Evolutionary conservation across 2,113 vertebrate species (phyloP).

Genomic region (Rhombomys opimus): DNA sequence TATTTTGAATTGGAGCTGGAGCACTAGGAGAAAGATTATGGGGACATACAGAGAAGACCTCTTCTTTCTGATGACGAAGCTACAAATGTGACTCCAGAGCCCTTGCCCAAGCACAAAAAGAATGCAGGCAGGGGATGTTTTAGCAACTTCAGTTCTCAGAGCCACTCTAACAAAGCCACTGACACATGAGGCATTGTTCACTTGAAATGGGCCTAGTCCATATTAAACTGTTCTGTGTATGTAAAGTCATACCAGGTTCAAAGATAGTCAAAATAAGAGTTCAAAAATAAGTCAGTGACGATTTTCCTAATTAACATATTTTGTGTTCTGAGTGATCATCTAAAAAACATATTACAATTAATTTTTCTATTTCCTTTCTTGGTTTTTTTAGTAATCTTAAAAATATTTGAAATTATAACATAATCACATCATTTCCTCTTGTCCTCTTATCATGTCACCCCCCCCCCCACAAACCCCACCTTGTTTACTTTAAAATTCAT

Average conservation of each 20-base stretch:
- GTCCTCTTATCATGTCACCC: background rate
- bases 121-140: background rate
- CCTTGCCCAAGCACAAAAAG: background rate
- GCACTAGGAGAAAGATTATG: background rate
- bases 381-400: background rate
- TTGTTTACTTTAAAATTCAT: background rate
- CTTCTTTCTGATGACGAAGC: background rate
- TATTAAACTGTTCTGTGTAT: background rate
- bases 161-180: background rate
- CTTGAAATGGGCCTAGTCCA: background rate
- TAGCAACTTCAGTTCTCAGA: background rate
- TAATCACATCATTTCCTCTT: background rate
- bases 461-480: background rate
- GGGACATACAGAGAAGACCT: background rate
- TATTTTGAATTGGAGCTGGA: background rate
- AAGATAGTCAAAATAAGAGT: background rate
- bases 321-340: background rate
- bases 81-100: background rate
- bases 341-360: background rate
- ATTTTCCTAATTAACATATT: background rate
- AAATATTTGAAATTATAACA: background rate
- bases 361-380: background rate
- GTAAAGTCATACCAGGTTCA: background rate
- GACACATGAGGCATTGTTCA: background rate
- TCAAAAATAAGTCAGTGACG: background rate